Base-by-base conservation (phyloP, 1,140 invertebrate genomes). In the Agraylea sexmaculata region DNA sequence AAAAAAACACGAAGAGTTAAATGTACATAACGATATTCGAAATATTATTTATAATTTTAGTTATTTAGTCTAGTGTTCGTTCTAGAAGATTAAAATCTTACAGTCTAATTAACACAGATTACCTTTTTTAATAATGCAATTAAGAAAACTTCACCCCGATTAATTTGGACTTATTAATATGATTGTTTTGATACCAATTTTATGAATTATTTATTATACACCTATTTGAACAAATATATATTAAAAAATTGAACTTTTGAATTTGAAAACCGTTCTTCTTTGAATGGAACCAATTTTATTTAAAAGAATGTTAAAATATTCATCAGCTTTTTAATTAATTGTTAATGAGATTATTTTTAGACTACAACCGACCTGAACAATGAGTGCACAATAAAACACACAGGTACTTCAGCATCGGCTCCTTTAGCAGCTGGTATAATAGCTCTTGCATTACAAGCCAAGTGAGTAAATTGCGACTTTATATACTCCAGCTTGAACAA, bases 401-500 rank as follows among this genome's bases (percentile, higher is more conserved):
- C 83, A 0, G 86, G 86, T 22, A 89, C 86, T 6, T 89, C 86
- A 0, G 86, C 86, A 4, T 81, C 85, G 2, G 84, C 86, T 7
- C 86, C 86, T 38, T 64, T 91, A 47, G 87, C 86, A 16, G 85
- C 86, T 12, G 86, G 83, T 25, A 87, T 91, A 48, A 70, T 88
- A 40, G 87, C 87, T 27, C 69, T 91, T 43, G 78, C 75, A 13
- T 60, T 91, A 28, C 77, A 89, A 70, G 83, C 78, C 18, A 91
- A 90, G 83, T 87, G 71, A 69, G 46, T 42, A 22, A 20, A 27
- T 27, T 27, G n/a, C n/a, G n/a, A n/a, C n/a, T n/a, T n/a, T n/a
- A n/a, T n/a, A n/a, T n/a, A n/a, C n/a, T n/a, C n/a, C n/a, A n/a
- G n/a, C n/a, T n/a, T n/a, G n/a, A n/a, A n/a, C n/a, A n/a, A n/a